Evolutionary conservation across 2,113 vertebrate species (phyloP).

Genomic region (Vidua macroura): DNA sequence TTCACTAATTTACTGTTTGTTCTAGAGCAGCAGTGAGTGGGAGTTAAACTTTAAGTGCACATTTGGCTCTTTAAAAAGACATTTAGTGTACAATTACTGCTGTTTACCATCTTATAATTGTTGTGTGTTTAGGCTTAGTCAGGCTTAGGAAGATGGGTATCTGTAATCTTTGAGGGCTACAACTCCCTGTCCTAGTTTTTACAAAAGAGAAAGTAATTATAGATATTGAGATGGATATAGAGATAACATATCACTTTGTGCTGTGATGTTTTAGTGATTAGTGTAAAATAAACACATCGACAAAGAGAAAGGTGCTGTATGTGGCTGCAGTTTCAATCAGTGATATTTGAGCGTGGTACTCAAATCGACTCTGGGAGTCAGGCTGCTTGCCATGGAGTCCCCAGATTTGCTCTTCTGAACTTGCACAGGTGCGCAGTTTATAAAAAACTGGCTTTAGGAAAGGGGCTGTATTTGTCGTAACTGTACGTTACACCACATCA

Average conservation of each 20-base stretch:
- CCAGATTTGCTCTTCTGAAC: background rate
- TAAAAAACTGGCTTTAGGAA: background rate
- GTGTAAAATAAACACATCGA: background rate
- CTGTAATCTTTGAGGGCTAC: constrained; percentile 65
- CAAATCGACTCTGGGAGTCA: background rate
- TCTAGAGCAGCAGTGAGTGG: constrained; percentile 67
- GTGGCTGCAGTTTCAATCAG: background rate
- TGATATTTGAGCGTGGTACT: background rate
- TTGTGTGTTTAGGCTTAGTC: constrained; percentile 67
- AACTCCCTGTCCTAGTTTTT: constrained; percentile 59
- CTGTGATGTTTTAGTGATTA: constrained; percentile 30
- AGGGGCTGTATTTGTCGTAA: background rate
- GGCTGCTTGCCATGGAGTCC: background rate
- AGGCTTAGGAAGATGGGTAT: constrained; percentile 66
- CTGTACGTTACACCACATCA: constrained; percentile 8
- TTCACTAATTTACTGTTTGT: constrained; percentile 71
- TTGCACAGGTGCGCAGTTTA: background rate
- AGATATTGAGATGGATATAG: constrained; percentile 52
- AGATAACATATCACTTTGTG: constrained; percentile 12
- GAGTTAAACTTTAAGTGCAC: constrained; percentile 71
- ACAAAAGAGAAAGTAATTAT: constrained; percentile 60
- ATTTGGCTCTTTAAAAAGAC: constrained; percentile 71
- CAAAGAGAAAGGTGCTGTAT: background rate
- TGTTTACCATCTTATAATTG: constrained; percentile 72
- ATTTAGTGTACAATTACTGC: constrained; percentile 74